Evolutionary conservation across 2,888 invertebrate species (phyloP).

Genomic region (Orthosia cruda): DNA sequence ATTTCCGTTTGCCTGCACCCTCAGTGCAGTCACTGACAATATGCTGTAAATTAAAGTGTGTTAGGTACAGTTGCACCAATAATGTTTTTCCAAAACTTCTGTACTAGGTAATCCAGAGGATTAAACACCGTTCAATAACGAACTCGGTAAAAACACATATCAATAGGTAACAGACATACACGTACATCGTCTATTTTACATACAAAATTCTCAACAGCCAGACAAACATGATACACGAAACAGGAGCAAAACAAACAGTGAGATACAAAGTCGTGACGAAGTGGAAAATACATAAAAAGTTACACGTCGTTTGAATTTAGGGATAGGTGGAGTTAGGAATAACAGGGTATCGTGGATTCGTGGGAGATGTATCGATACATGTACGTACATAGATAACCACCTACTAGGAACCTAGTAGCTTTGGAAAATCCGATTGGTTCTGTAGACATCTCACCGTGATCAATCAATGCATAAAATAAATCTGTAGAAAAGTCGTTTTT

Average conservation of each 20-base stretch:
- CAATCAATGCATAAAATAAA: too few species aligned
- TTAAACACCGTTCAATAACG: neutral
- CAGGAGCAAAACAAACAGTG: slow-evolving; percentile 36
- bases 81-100: neutral
- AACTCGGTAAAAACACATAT: neutral
- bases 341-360: neutral
- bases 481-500: too few species aligned
- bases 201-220: slow-evolving; percentile 25
- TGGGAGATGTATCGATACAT: neutral
- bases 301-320: slow-evolving; percentile 14
- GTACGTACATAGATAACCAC: neutral
- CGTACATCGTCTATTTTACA: slow-evolving; percentile 10
- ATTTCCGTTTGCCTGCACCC: too few species aligned
- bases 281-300: slow-evolving; percentile 35
- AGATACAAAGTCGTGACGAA: slow-evolving; percentile 33
- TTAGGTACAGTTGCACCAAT: too few species aligned
- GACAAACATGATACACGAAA: slow-evolving; percentile 27
- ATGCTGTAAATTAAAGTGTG: too few species aligned
- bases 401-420: too few species aligned
- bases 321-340: neutral
- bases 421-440: too few species aligned
- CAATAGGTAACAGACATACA: neutral
- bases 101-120: neutral
- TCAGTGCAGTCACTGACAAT: too few species aligned
- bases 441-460: too few species aligned